phyloP scores from a whole-genome alignment of 1,140 invertebrate genomes.

The Aphidius ervi region DNA sequence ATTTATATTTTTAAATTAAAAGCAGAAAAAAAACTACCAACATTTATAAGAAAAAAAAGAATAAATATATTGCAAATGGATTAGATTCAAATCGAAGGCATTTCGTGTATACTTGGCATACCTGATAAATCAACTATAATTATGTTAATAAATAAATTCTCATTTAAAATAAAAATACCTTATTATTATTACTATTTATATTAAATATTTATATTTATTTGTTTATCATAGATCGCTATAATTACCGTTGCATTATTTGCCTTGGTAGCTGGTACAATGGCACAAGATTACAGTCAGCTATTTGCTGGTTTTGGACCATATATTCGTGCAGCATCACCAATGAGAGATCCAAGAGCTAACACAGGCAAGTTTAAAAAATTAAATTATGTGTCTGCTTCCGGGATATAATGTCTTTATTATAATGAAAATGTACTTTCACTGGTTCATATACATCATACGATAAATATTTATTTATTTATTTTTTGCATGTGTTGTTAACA shows the following conservation, averaged over 20 bases:
- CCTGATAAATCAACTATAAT: constrained; percentile 1
- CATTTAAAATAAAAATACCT: background rate
- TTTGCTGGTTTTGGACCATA: constrained; percentile 45
- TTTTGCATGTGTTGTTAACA: no score
- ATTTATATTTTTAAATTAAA: no score
- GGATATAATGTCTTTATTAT: constrained; percentile 19
- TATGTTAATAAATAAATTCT: background rate
- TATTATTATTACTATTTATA: background rate
- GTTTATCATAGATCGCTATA: constrained; percentile 35
- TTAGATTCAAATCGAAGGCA: no score
- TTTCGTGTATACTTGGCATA: no score
- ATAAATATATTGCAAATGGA: no score
- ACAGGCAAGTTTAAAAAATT: constrained; percentile 30
- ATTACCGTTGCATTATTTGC: constrained; percentile 33
- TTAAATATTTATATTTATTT: background rate
- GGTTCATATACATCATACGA: background rate
- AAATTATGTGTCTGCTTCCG: constrained; percentile 13
- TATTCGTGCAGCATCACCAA: constrained; percentile 28
- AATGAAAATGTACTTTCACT: constrained; percentile 18
- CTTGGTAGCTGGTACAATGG: constrained; percentile 31
- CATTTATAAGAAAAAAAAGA: no score
- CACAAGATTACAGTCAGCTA: constrained; percentile 43
- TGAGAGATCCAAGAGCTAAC: constrained; percentile 48
- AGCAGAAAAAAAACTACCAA: no score
- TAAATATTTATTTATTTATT: no score